Base-by-base conservation (phyloP, 1,140 invertebrate species). In the Leptopilina clavipes region DNA sequence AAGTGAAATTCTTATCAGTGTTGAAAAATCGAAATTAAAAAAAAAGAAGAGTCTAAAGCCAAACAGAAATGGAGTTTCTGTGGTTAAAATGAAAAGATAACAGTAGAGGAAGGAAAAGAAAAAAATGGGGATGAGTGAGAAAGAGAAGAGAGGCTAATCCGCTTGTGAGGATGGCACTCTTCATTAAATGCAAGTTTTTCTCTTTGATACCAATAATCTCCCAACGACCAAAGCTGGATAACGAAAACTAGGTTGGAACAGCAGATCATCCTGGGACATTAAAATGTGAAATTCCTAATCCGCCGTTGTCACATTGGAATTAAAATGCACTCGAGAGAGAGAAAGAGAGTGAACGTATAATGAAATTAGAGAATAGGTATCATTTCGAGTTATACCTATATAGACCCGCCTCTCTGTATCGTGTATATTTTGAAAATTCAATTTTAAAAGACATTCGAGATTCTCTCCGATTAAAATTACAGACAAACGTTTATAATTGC, bases 251-350 rank as follows among this genome's bases (percentile, higher is more conserved):
- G 25, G 59, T 65, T 65, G 19, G 25, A 65, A 31, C 59, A 31
- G 59, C 59, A 37, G 59, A 31, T 31, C 59, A 65, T 31, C 59
- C 59, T 65, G 59, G 59, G 22, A 31, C 11, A 31, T 65, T 65
- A 65, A 65, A 65, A 65, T 31, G 59, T 31, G 59, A 65, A 65
- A 65, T 65, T 31, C 59, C 59, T 65, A 65, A 65, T 65, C 59
- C 59, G 1, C 0, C 22, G 25, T 31, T 65, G 59, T 65, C 59
- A 31, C 59, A 31, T 65, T 31, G 22, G 59, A 65, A 31, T 65
- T 65, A 31, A 31, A 65, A 65, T 22, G 22, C 11, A 25, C 19
- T 31, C 11, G 12, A 31, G 59, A 65, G 22, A 65, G 37, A 40
- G 8, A 31, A 31, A 31, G 11, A 25, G 56, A 59, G 19, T 22